Evolutionary conservation across 2,888 invertebrate species (phyloP).

Genomic region (Pseudanteris insignis): DNA sequence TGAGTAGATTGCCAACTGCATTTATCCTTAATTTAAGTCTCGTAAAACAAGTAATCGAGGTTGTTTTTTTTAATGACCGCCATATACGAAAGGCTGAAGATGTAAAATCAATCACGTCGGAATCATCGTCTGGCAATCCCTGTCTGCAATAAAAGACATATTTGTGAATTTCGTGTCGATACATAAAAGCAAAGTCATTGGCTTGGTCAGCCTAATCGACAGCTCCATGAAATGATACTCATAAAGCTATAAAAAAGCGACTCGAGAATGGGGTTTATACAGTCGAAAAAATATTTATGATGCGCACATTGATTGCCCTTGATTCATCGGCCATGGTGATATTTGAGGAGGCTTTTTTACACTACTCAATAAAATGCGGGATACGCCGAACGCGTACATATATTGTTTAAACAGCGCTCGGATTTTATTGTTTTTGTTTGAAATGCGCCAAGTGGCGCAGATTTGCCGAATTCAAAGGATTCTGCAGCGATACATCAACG

Average conservation of each 20-base stretch:
- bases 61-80: slow-evolving; percentile 36
- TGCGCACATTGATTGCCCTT: slow-evolving; percentile 47
- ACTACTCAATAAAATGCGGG: slow-evolving; percentile 36
- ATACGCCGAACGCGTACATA: slow-evolving; percentile 21
- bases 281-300: slow-evolving; percentile 55
- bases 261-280: slow-evolving; percentile 47
- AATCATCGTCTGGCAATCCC: slow-evolving; percentile 41
- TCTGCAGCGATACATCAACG: slow-evolving; percentile 16
- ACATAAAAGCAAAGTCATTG: slow-evolving; percentile 45
- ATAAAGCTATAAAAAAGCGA: slow-evolving; percentile 65
- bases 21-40: slow-evolving; percentile 35
- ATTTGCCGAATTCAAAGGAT: slow-evolving; percentile 18
- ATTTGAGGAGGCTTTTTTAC: slow-evolving; percentile 38
- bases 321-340: slow-evolving; percentile 39
- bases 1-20: slow-evolving; percentile 24
- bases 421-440: slow-evolving; percentile 21
- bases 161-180: slow-evolving; percentile 45
- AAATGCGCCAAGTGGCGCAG: slow-evolving; percentile 2
- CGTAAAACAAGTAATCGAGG: slow-evolving; percentile 39
- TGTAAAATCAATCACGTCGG: slow-evolving; percentile 52
- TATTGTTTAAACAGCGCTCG: slow-evolving; percentile 32
- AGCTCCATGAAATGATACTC: slow-evolving; percentile 64
- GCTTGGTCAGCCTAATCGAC: slow-evolving; percentile 62
- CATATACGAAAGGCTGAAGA: slow-evolving; percentile 40
- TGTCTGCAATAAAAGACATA: slow-evolving; percentile 45